Evolutionary conservation across 2,113 vertebrate genomes (phyloP), one percentile per base, ranked within the genome.

Genomic region (Microcebus lehilahytsara): DNA sequence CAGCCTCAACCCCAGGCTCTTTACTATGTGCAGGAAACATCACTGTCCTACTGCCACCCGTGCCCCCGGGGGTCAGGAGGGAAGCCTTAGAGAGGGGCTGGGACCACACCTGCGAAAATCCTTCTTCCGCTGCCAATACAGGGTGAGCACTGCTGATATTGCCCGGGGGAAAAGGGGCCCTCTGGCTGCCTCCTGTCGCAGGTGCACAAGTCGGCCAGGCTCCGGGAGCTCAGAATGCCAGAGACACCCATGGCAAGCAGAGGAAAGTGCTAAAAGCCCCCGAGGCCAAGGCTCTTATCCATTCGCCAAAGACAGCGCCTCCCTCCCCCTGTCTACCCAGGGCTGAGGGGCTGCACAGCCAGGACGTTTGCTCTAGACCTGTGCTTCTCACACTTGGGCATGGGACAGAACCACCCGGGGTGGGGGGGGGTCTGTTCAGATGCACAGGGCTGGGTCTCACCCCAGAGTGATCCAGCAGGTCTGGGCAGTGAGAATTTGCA

Each of bases 121-220:
- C 56, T 42, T 37, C 30, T 20, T 9, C 56, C 40, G 22, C 22
- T 3, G 34, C 30, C 86, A 9, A 2, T 13, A 12, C 8, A 8
- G 58, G 72, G 16, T 7, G 4, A 37, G 69, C 0, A 6, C 46
- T 66, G 20, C 9, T 23, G 20, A 75, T 0, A 30, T 17, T 0
- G 32, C 32, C 51, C 46, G 62, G 4, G 22, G 14, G 30, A 37
- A 42, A 86, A 60, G n/a, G 32, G 32, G 25, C 25, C 3, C 53
- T 19, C 0, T 5, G 85, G 84, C 46, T 22, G 4, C 51, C 77
- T 49, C 66, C 86, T 13, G 6, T 67, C 16, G 6, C 8, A 4
- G 46, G 6, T 3, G 13, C 5, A 27, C 25, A 25, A 40, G 37
- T 19, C 0, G 14, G 49, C 53, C 64, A 37, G 53, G 85, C 60